These are phyloP conservation scores for Toxotes jaculatrix DNA, from an alignment of 2,113 vertebrate species.

Conservation along the genomic window DNA sequence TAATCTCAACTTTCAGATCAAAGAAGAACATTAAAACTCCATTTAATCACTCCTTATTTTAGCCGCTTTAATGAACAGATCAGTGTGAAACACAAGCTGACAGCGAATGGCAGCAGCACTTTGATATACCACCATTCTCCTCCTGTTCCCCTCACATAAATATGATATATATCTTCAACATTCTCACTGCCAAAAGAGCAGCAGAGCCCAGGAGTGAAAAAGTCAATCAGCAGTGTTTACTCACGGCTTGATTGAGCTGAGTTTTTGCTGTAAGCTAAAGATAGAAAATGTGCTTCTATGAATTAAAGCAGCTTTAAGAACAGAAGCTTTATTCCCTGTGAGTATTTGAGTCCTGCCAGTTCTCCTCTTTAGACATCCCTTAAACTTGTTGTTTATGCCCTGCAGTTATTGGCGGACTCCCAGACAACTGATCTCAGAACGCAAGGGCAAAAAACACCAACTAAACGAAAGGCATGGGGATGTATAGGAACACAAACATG, in stretches of 20 bases:
- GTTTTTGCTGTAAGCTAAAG: conserved; percentile 30
- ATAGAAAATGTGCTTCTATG: conserved; percentile 32
- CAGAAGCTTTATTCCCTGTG: conserved; percentile 33
- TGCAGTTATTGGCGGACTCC: conserved; percentile 18
- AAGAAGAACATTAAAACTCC: not conserved
- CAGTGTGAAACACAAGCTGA: not conserved
- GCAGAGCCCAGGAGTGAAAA: conserved; percentile 25
- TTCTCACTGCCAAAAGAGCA: not conserved
- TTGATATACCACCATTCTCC: conserved; percentile 14
- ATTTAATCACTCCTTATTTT: not conserved
- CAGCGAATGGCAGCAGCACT: conserved; percentile 12
- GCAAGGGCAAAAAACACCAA: not conserved
- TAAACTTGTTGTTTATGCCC: conserved; percentile 51
- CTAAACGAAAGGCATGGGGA: not conserved
- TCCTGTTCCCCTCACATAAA: conserved; percentile 10
- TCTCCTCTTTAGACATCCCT: conserved; percentile 44
- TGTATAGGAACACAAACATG: conserved; percentile 4
- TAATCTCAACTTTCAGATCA: conserved; percentile 26
- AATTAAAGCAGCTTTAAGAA: conserved; percentile 62
- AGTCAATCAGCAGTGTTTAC: conserved; percentile 57
- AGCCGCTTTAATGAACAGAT: not conserved
- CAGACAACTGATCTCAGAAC: conserved; percentile 20
- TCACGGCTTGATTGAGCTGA: not conserved
- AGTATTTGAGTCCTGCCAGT: conserved; percentile 52
- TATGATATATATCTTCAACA: conserved; percentile 23